Evolutionary conservation across 2,113 vertebrate species (phyloP).

Genomic region (Brevimyrus niger): DNA sequence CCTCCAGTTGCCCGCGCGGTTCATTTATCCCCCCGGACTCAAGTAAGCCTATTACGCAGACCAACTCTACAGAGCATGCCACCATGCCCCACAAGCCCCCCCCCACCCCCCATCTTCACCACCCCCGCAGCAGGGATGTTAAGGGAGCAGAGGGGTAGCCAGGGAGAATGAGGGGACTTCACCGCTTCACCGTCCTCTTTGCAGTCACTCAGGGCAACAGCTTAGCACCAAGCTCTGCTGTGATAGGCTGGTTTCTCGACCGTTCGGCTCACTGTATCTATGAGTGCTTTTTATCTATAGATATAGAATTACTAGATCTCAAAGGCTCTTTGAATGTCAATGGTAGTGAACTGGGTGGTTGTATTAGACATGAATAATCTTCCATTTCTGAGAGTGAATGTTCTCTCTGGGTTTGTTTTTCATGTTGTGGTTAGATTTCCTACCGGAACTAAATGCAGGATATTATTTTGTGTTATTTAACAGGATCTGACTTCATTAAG

Average conservation of each 20-base stretch:
- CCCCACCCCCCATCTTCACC: background rate
- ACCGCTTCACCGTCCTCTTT: background rate
- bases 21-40: conserved; percentile 20
- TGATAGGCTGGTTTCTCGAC: background rate
- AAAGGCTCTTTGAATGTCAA: background rate
- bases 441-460: background rate
- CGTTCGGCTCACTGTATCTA: background rate
- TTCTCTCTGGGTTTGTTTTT: background rate
- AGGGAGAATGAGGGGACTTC: background rate
- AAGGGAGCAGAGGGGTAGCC: background rate
- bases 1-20: conserved; percentile 19
- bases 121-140: background rate
- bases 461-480: background rate
- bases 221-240: background rate
- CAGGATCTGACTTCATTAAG: conserved; percentile 97
- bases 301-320: background rate
- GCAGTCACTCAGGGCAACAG: background rate
- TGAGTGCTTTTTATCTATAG: background rate
- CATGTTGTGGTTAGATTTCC: background rate
- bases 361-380: background rate
- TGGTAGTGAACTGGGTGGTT: background rate
- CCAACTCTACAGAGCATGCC: conserved; percentile 12
- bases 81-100: background rate
- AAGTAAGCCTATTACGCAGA: conserved; percentile 22
- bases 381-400: background rate